These are phyloP conservation scores for Drosophila vallismaia DNA, from an alignment of 2,888 invertebrate genomes.

Conservation along the genomic window DNA sequence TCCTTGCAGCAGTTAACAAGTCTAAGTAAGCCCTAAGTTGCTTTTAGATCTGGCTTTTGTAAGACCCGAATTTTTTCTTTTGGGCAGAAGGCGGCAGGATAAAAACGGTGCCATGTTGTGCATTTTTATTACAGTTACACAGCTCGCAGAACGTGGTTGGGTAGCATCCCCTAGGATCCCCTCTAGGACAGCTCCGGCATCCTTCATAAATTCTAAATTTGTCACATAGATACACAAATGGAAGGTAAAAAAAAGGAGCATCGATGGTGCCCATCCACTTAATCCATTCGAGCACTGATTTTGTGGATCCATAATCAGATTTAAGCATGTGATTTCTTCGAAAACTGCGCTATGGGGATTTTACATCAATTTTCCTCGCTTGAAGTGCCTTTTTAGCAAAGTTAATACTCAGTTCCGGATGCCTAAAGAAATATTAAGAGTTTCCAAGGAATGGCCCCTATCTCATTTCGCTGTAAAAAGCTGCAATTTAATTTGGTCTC, in stretches of 20 bases:
- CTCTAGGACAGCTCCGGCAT: constrained; percentile 3
- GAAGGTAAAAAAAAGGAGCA: constrained; percentile 13
- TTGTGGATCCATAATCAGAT: constrained; percentile 63
- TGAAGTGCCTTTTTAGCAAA: neutral
- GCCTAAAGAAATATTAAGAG: neutral
- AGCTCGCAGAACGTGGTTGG: constrained; percentile 23
- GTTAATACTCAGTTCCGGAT: neutral
- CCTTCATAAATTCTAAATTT: constrained; percentile 69
- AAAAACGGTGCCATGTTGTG: constrained; percentile 56
- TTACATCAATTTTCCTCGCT: neutral
- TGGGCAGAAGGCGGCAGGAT: neutral
- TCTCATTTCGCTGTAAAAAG: constrained; percentile 1
- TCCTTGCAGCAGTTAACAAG: constrained; percentile 47
- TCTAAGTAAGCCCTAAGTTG: constrained; percentile 51
- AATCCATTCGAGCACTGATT: constrained; percentile 29
- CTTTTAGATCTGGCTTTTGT: constrained; percentile 33
- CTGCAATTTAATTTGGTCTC: constrained; percentile 16
- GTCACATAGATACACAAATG: constrained; percentile 58
- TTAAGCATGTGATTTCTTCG: constrained; percentile 34
- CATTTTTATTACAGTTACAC: constrained; percentile 67
- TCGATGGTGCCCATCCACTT: constrained; percentile 13
- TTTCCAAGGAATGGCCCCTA: neutral
- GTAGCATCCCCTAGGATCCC: neutral
- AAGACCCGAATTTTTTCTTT: constrained; percentile 14
- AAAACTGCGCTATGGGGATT: constrained; percentile 14